Conservation (phyloP, 2,113 vertebrate species). For the Paraplagusia blochii region DNA sequence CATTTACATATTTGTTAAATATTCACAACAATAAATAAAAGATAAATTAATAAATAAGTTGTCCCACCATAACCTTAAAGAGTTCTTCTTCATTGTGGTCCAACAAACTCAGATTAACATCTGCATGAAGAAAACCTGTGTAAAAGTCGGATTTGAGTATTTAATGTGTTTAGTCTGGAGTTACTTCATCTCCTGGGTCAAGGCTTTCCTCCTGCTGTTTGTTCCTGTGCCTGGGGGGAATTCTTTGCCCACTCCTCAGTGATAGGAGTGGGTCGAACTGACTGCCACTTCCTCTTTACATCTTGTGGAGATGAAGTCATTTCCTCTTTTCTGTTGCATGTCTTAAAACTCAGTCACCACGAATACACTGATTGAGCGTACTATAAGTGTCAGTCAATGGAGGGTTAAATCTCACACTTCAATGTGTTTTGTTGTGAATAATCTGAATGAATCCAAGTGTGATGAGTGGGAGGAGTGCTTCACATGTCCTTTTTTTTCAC, state of each 20-base stretch:
- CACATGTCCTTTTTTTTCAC: conserved; percentile 45
- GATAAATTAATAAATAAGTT: too few relatives aligned
- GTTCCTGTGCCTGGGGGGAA: neutral
- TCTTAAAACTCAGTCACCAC: conserved; percentile 2
- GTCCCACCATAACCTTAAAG: too few relatives aligned
- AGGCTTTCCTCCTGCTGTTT: neutral
- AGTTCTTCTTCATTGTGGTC: too few relatives aligned
- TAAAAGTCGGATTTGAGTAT: too few relatives aligned
- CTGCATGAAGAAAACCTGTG: too few relatives aligned
- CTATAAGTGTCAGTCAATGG: neutral
- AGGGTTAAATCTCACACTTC: neutral
- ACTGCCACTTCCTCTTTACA: conserved; percentile 52
- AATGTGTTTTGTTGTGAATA: conserved; percentile 1
- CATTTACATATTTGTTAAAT: too few relatives aligned
- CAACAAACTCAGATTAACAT: too few relatives aligned
- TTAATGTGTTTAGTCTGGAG: neutral
- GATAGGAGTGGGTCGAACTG: conserved; percentile 17
- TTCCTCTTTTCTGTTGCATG: conserved; percentile 55
- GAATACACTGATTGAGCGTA: too few relatives aligned
- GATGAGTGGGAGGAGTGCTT: conserved; percentile 18
- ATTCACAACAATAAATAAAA: too few relatives aligned
- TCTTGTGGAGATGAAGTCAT: conserved; percentile 60
- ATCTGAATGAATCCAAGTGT: neutral
- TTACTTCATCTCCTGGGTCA: too few relatives aligned
- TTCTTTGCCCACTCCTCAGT: too few relatives aligned